Percentiles rank a stretch among this genome's conserved stretches.
Evolutionary conservation across 1,140 invertebrate genomes (phyloP).

Genomic region (Steinernema feltiae): DNA sequence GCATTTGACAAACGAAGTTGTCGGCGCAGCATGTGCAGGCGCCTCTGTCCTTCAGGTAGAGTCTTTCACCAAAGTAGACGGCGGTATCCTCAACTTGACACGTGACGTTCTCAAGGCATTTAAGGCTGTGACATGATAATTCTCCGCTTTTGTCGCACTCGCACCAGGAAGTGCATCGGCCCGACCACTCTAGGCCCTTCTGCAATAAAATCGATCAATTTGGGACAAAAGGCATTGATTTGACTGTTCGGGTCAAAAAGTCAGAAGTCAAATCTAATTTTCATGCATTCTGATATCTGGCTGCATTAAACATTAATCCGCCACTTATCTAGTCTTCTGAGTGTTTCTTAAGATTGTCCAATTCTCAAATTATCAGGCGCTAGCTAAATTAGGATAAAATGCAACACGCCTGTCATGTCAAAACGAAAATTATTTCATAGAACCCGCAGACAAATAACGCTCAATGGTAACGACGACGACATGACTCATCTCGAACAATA

Average conservation of each 20-base stretch:
- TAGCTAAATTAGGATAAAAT: too few relatives aligned
- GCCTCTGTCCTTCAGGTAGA: slow-evolving; percentile 51
- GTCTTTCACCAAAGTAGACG: slow-evolving; percentile 43
- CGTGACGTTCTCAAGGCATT: slow-evolving; percentile 43
- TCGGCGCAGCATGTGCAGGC: slow-evolving; percentile 51
- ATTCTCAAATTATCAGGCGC: not conserved
- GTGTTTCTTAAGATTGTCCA: not conserved
- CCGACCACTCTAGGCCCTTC: slow-evolving; percentile 49
- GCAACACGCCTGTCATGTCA: too few relatives aligned
- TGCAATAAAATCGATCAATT: slow-evolving; percentile 13
- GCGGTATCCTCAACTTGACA: slow-evolving; percentile 30
- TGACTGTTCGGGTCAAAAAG: too few relatives aligned
- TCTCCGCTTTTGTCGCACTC: slow-evolving; percentile 43
- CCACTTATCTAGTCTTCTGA: too few relatives aligned
- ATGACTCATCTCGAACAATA: not conserved
- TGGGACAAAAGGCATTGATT: too few relatives aligned
- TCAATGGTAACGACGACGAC: slow-evolving; percentile 19
- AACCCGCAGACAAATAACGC: slow-evolving; percentile 17
- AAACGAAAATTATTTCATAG: too few relatives aligned
- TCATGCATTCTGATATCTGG: too few relatives aligned
- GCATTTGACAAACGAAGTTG: slow-evolving; percentile 53
- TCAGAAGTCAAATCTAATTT: too few relatives aligned
- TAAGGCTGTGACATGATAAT: slow-evolving; percentile 40
- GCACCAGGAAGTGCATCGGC: slow-evolving; percentile 55
- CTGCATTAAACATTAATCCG: too few relatives aligned